A percentile compares a stretch with the other conserved stretches of the same genome.
Conservation (phyloP, 2,113 vertebrate species). For the Caretta caretta region DNA sequence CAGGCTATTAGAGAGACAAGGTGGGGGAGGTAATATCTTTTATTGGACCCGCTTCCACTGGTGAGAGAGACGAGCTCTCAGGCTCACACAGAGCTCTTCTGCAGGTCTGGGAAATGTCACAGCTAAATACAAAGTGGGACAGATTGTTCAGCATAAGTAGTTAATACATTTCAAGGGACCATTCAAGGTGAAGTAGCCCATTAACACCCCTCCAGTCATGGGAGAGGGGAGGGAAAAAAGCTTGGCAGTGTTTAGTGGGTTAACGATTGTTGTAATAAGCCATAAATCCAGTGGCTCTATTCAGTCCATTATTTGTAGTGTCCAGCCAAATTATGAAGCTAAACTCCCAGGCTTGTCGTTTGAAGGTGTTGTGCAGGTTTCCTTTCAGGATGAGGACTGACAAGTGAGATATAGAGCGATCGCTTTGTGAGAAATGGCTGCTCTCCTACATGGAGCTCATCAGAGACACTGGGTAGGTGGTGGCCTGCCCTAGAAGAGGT, state of each 20-base stretch:
- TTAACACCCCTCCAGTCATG: background rate
- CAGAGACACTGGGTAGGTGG: too few species aligned
- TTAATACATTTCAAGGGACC: background rate
- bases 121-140: background rate
- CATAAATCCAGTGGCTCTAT: background rate
- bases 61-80: background rate
- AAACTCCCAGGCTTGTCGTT: too few species aligned
- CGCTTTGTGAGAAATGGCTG: too few species aligned
- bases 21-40: background rate
- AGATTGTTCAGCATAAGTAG: background rate
- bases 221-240: background rate
- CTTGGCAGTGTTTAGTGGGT: background rate
- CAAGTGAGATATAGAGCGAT: too few species aligned
- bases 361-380: too few species aligned
- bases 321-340: too few species aligned
- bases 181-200: background rate
- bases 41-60: background rate
- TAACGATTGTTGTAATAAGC: background rate
- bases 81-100: background rate
- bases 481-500: background rate
- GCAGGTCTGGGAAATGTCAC: background rate
- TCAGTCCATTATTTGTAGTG: too few species aligned
- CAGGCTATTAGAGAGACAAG: background rate
- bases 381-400: too few species aligned
- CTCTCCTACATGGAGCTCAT: too few species aligned